These are phyloP conservation scores for Dermatophagoides farinae DNA, from an alignment of 1,140 invertebrate species.

Conservation along the genomic window DNA sequence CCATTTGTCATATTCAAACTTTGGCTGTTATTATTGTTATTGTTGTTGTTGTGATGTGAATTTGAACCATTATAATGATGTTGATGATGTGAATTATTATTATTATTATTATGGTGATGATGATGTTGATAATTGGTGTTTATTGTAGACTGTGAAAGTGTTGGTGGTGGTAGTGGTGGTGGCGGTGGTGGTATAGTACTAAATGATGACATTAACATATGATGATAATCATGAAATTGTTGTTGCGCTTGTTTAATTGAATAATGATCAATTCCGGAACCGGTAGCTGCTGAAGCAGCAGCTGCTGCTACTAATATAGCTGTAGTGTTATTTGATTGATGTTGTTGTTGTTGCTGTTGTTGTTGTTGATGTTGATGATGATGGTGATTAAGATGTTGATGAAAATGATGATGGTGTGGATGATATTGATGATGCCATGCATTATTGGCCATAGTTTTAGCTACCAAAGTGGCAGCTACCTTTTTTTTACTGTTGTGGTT, in stretches of 20 bases:
- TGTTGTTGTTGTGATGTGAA: too few relatives aligned
- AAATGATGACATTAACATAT: conserved; percentile 4
- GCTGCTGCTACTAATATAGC: background rate
- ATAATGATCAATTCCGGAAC: background rate
- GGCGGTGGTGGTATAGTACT: background rate
- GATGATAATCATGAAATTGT: background rate
- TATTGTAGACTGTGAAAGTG: background rate
- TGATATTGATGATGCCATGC: background rate
- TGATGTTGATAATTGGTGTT: background rate
- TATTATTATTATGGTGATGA: background rate
- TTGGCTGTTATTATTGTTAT: too few relatives aligned
- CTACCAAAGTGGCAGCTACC: background rate
- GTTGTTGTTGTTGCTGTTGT: background rate
- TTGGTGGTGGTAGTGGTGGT: conserved; percentile 4
- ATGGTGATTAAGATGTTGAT: background rate
- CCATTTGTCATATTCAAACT: too few relatives aligned
- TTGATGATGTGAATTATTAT: background rate
- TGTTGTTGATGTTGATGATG: background rate
- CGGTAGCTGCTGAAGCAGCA: background rate
- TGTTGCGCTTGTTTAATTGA: conserved; percentile 3
- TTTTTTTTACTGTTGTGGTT: too few relatives aligned
- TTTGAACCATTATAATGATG: too few relatives aligned
- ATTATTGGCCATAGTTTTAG: background rate
- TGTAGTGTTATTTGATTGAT: background rate
- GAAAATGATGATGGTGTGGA: background rate